Percentiles rank a stretch among this genome's conserved stretches.
These are phyloP conservation scores for Centropyge bicolor DNA, from an alignment of 2,797 vertebrate genomes.

Conservation along the genomic window DNA sequence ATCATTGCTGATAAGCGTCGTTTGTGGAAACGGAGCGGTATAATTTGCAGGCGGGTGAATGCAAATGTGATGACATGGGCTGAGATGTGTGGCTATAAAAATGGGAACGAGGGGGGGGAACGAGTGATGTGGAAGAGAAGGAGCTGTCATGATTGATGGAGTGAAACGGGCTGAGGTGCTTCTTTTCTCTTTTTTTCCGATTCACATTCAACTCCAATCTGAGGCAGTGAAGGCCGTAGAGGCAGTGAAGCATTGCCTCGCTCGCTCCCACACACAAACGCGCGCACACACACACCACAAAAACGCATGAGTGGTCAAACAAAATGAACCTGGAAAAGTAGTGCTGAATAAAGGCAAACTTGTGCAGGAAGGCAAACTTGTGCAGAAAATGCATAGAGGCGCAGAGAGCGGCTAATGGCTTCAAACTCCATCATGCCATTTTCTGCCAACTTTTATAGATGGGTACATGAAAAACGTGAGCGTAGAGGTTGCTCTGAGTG, in stretches of 20 bases:
- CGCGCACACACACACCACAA: slow-evolving; percentile 31
- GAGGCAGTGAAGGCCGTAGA: slow-evolving; percentile 73
- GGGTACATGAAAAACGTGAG: slow-evolving; percentile 30
- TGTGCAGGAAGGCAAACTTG: slow-evolving; percentile 53
- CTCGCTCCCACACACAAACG: slow-evolving; percentile 33
- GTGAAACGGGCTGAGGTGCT: slow-evolving; percentile 79
- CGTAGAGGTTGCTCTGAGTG: slow-evolving; percentile 37
- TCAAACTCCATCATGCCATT: slow-evolving; percentile 35
- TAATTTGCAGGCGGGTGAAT: slow-evolving; percentile 80
- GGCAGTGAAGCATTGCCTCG: slow-evolving; percentile 68
- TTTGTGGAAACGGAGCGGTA: slow-evolving; percentile 72
- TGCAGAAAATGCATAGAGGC: slow-evolving; percentile 47
- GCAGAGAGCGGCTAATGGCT: slow-evolving; percentile 50
- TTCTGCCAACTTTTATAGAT: slow-evolving; percentile 30
- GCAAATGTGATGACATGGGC: slow-evolving; percentile 83
- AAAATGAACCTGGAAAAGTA: slow-evolving; percentile 75
- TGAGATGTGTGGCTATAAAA: slow-evolving; percentile 77
- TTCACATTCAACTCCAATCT: slow-evolving; percentile 76
- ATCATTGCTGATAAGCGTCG: slow-evolving; percentile 79
- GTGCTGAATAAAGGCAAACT: slow-evolving; percentile 68
- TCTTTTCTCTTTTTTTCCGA: slow-evolving; percentile 57
- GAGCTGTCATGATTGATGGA: slow-evolving; percentile 83
- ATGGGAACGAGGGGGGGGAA: slow-evolving; percentile 59
- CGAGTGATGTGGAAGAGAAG: slow-evolving; percentile 79
- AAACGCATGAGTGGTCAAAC: slow-evolving; percentile 79